Base-by-base conservation (phyloP, 2,113 vertebrate species). In the Grammomys surdaster region DNA sequence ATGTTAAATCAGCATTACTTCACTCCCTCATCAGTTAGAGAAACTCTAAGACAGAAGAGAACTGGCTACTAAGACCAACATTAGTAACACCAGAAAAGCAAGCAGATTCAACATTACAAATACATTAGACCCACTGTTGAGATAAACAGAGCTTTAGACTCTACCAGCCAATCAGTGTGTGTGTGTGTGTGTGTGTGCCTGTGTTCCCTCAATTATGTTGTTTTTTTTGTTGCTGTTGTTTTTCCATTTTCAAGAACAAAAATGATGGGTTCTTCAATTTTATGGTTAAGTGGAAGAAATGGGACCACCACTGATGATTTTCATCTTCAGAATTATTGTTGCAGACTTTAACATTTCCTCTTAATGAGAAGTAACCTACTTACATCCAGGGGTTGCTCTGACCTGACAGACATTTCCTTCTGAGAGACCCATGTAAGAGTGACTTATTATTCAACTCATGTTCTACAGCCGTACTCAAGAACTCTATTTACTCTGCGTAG, bases 391-490 rank as follows among this genome's bases (percentile, higher is more conserved):
- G 77, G 67, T 96, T 95, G 51, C 20, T 96, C 67, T 91, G 89
- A 90, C 73, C 63, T 82, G 24, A 84, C 8, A 67, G 67, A 69
- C 56, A 69, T 67, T 95, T 90, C 31, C 58, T 93, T 95, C 86
- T 90, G 54, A 81, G n/a, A 90, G 70, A 70, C 80, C 58, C 75
- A 88, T 91, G 56, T 88, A 43, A 95, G 72, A 94, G 78, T 73
- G 19, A 60, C 65, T 96, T 40, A 76, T 46, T 80, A 70, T 86
- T 84, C 81, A 75, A 82, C 36, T 86, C 88, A 93, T 65, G 73
- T 70, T 95, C 96, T 92, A 96, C 28, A 96, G 72, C 33, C 48
- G 72, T 9, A 82, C 65, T 93, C 22, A 84, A 95, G 73, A 92
- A 76, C 51, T 91, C 94, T 78, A 80, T 95, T 95, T 94, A 94